Percentiles rank a stretch among this genome's conserved stretches.
Conservation (phyloP, 2,113 vertebrate species). For the Montifringilla adamsi region DNA sequence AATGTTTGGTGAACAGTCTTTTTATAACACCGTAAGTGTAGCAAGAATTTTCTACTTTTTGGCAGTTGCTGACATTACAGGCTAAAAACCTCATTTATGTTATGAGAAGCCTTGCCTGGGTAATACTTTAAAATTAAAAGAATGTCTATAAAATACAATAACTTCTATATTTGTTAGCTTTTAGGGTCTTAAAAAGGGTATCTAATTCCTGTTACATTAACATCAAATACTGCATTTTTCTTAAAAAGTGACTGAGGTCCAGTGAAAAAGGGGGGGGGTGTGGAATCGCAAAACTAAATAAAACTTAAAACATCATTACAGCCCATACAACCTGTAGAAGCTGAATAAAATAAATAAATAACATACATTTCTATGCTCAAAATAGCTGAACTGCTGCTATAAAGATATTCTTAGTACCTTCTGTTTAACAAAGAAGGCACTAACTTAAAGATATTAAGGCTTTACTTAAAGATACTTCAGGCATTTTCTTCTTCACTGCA, state of each 20-base stretch:
- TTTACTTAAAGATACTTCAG: not conserved
- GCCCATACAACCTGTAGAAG: not conserved
- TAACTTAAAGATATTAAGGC: not conserved
- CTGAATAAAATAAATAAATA: not conserved
- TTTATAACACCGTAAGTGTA: not conserved
- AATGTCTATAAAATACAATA: not conserved
- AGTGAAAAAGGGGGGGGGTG: accelerated
- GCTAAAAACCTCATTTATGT: not conserved
- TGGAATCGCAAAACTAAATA: not conserved
- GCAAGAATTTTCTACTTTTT: not conserved
- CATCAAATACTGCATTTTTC: not conserved
- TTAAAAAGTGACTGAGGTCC: not conserved
- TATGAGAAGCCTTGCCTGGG: not conserved
- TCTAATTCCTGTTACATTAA: not conserved
- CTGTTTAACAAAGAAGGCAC: not conserved
- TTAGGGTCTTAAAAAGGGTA: not conserved
- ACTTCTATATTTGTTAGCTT: not conserved
- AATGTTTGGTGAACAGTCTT: not conserved
- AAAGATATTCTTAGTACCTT: not conserved
- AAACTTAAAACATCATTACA: not conserved
- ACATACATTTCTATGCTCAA: not conserved
- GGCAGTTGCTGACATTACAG: not conserved
- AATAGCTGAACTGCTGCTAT: not conserved
- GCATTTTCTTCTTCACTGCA: not conserved
- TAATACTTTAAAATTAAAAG: not conserved